These are phyloP conservation scores for Ephialtes manifestator DNA, from an alignment of 2,888 invertebrate genomes.

Conservation along the genomic window DNA sequence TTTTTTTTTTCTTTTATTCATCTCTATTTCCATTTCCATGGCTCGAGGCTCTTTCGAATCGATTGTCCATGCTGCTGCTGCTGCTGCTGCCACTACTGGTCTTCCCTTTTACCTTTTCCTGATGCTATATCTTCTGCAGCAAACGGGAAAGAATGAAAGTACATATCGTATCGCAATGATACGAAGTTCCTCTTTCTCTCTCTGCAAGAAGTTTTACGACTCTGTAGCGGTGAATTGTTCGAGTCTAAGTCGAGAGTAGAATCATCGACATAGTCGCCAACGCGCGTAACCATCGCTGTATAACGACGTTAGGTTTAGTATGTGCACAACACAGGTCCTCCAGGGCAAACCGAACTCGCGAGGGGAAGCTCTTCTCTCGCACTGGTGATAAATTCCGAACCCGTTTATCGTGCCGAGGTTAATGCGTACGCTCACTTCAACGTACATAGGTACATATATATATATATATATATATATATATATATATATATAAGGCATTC, in stretches of 20 bases:
- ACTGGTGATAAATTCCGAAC: conserved; percentile 59
- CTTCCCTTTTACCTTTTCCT: neutral
- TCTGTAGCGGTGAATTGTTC: conserved; percentile 25
- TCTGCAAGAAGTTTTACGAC: conserved; percentile 28
- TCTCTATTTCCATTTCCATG: conserved; percentile 62
- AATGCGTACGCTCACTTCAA: conserved; percentile 39
- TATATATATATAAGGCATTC: neutral
- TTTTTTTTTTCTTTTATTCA: conserved; percentile 53
- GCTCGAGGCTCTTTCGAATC: conserved; percentile 56
- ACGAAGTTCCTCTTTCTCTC: conserved; percentile 16
- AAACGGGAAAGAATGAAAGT: conserved; percentile 21
- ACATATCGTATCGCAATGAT: conserved; percentile 25
- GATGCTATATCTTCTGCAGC: neutral
- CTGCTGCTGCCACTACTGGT: neutral
- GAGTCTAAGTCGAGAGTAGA: conserved; percentile 30
- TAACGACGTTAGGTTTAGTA: conserved; percentile 32
- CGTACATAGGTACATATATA: neutral
- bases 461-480: no score
- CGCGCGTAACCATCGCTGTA: conserved; percentile 45
- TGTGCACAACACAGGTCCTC: conserved; percentile 22
- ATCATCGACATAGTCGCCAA: conserved; percentile 49
- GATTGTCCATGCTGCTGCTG: conserved; percentile 53
- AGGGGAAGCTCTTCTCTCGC: conserved; percentile 49
- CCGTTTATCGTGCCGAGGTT: conserved; percentile 53
- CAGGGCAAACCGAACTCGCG: conserved; percentile 41